These are phyloP conservation scores for Electrona antarctica DNA, from an alignment of 2,113 vertebrate species.

Conservation along the genomic window DNA sequence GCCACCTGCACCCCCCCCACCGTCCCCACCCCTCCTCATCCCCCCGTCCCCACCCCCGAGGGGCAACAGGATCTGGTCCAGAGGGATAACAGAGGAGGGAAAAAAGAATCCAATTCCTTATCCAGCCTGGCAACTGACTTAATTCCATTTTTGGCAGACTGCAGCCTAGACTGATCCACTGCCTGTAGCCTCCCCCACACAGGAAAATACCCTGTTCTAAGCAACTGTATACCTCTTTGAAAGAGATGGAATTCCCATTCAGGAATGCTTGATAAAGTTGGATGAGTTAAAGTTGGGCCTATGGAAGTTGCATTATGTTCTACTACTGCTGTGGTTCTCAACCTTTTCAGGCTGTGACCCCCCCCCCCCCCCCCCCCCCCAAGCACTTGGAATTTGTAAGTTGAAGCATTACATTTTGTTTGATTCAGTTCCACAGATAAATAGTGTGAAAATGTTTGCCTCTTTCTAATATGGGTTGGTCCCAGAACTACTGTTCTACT, in stretches of 20 bases:
- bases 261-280: not conserved
- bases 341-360: too few relatives aligned
- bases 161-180: conserved; percentile 27
- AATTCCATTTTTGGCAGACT: conserved; percentile 69
- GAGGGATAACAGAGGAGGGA: conserved; percentile 68
- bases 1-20: conserved; percentile 38
- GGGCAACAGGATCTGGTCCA: conserved; percentile 70
- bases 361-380: too few relatives aligned
- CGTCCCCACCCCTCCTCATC: not conserved
- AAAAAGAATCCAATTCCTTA: conserved; percentile 60
- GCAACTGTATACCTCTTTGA: not conserved
- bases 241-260: conserved; percentile 13
- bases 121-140: conserved; percentile 66
- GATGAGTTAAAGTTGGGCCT: too few relatives aligned
- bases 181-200: conserved; percentile 22
- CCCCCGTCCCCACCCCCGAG: conserved; percentile 13
- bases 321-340: too few relatives aligned
- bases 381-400: too few relatives aligned
- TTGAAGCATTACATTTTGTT: too few relatives aligned
- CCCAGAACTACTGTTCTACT: too few relatives aligned
- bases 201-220: conserved; percentile 4
- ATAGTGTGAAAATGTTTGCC: too few relatives aligned
- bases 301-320: too few relatives aligned
- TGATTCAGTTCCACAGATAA: too few relatives aligned
- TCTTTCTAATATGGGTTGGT: too few relatives aligned